Conservation (phyloP, 1,140 invertebrate genomes). For the Ceratina australensis region DNA sequence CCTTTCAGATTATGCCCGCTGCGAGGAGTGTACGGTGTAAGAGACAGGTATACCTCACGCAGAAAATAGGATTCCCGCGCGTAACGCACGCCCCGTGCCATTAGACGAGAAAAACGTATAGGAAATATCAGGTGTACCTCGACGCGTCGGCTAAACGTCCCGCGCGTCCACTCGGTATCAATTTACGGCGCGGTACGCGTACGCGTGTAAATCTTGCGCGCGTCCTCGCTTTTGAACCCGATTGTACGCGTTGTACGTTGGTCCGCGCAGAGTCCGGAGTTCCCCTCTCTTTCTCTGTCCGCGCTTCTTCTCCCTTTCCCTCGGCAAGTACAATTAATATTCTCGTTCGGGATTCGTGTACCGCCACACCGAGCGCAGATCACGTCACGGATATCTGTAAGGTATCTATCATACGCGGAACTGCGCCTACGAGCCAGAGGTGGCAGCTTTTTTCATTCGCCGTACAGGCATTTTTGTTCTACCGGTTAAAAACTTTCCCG, state of each 20-base stretch:
- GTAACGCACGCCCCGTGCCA: no score
- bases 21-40: conserved; percentile 12
- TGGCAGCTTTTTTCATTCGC: conserved; percentile 24
- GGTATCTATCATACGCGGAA: conserved; percentile 71
- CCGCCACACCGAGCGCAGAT: conserved; percentile 68
- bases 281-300: conserved; percentile 28
- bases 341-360: conserved; percentile 69
- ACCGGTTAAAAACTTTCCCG: conserved; percentile 27
- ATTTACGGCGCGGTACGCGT: background rate
- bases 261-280: conserved; percentile 40
- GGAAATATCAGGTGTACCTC: no score
- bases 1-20: conserved; percentile 70
- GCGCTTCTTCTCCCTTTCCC: conserved; percentile 22
- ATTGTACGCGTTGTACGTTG: background rate
- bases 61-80: no score
- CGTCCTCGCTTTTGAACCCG: no score
- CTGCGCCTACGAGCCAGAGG: conserved; percentile 44
- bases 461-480: conserved; percentile 46
- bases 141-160: no score
- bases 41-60: no score
- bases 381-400: conserved; percentile 63
- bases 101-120: no score
- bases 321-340: conserved; percentile 73
- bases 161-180: no score
- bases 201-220: background rate